These are phyloP conservation scores for Athrips mouffetella DNA, from an alignment of 2,888 invertebrate species.

Conservation along the genomic window DNA sequence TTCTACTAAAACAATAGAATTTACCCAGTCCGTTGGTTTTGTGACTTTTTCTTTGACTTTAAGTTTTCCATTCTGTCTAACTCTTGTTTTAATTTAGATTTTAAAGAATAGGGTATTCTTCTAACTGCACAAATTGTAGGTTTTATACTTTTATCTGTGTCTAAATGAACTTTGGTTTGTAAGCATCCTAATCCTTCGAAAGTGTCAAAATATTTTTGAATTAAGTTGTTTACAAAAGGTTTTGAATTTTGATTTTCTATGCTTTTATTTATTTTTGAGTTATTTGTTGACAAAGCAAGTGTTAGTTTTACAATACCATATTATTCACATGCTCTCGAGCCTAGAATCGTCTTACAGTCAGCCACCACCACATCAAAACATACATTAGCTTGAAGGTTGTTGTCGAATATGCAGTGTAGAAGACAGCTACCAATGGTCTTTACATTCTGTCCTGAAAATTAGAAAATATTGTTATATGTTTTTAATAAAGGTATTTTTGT, in stretches of 20 bases:
- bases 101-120: conserved; percentile 1
- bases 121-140: conserved; percentile 15
- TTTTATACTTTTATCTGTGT: conserved; percentile 6
- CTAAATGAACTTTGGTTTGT: conserved; percentile 10
- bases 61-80: conserved; percentile 12
- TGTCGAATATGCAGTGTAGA: not conserved
- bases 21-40: conserved; percentile 18
- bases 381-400: no score
- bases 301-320: conserved; percentile 10
- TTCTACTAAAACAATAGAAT: conserved; percentile 12
- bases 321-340: conserved; percentile 10
- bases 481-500: not conserved
- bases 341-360: conserved; percentile 11
- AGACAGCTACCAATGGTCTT: not conserved
- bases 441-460: no score
- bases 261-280: no score
- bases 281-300: no score
- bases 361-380: not conserved
- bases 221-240: not conserved
- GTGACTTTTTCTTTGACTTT: no score
- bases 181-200: conserved; percentile 18
- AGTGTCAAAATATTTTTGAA: conserved; percentile 9
- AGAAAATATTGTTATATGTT: no score
- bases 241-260: no score
- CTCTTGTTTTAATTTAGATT: not conserved